Conservation (phyloP, 1,140 invertebrate species). For the Probaryconus sp. region DNA sequence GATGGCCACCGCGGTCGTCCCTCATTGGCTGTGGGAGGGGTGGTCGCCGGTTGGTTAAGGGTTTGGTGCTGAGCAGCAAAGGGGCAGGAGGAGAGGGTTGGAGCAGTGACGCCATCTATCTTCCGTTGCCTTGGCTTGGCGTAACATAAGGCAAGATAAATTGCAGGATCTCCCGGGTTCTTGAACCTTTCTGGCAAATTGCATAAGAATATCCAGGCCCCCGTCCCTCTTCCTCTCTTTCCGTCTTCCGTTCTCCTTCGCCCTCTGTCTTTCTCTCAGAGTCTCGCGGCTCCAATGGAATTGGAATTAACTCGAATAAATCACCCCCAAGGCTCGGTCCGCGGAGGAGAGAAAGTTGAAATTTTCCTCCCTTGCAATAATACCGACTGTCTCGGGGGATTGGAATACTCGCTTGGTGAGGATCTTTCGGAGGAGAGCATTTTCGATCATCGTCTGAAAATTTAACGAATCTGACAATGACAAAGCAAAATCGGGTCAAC, state of each 20-base stretch:
- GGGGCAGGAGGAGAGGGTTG: slow-evolving; percentile 64
- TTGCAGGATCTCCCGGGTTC: slow-evolving; percentile 79
- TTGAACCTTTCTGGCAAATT: slow-evolving; percentile 80
- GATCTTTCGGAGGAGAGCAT: slow-evolving; percentile 63
- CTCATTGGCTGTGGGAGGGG: slow-evolving; percentile 79
- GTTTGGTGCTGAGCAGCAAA: slow-evolving; percentile 55
- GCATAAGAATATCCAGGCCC: slow-evolving; percentile 79
- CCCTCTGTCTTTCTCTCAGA: slow-evolving; percentile 52
- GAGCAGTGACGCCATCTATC: slow-evolving; percentile 79
- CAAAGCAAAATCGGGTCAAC: too few species aligned
- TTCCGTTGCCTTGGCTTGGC: slow-evolving; percentile 79
- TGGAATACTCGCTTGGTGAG: slow-evolving; percentile 48
- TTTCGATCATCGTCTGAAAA: slow-evolving; percentile 39
- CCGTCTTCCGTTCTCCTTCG: slow-evolving; percentile 46
- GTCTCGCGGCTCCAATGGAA: slow-evolving; percentile 78
- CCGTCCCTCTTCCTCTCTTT: slow-evolving; percentile 45
- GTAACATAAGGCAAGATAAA: slow-evolving; percentile 80
- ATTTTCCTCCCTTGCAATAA: slow-evolving; percentile 74
- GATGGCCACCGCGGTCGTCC: slow-evolving; percentile 79
- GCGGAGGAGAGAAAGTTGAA: slow-evolving; percentile 68
- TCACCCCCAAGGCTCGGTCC: slow-evolving; percentile 73
- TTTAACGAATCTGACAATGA: slow-evolving; percentile 16
- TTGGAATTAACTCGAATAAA: slow-evolving; percentile 80
- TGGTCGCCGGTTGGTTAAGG: slow-evolving; percentile 71
- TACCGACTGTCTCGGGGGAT: slow-evolving; percentile 65